Conservation (phyloP, 2,888 invertebrate species). For the Vanessa cardui region DNA sequence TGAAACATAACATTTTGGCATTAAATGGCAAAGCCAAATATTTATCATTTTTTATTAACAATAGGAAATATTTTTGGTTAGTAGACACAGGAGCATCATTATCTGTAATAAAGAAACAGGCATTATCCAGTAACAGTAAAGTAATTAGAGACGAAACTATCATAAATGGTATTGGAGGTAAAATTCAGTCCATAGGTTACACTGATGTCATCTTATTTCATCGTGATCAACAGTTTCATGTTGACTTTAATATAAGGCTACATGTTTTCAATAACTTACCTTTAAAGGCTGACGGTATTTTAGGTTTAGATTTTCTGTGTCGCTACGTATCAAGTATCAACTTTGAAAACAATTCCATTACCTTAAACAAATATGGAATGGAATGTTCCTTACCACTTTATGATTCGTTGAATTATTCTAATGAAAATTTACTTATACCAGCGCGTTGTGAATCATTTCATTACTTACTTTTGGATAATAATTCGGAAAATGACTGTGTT, state of each 20-base stretch:
- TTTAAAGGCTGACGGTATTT: slow-evolving; percentile 1
- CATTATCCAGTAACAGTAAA: not conserved
- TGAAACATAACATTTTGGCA: too few relatives aligned
- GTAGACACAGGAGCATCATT: too few relatives aligned
- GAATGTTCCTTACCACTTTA: not conserved
- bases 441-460: too few relatives aligned
- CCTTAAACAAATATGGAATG: not conserved
- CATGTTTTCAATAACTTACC: not conserved
- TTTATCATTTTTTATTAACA: too few relatives aligned
- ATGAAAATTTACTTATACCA: not conserved
- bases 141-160: slow-evolving; percentile 1
- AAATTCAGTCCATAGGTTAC: not conserved
- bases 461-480: too few relatives aligned
- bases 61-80: too few relatives aligned
- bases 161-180: not conserved
- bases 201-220: not conserved
- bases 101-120: slow-evolving; percentile 1
- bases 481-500: too few relatives aligned
- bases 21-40: too few relatives aligned
- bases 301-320: not conserved
- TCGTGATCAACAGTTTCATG: not conserved
- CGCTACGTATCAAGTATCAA: slow-evolving; percentile 1
- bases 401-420: slow-evolving; percentile 1
- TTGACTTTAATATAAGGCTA: not conserved
- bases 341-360: slow-evolving; percentile 1